Conservation (phyloP, 2,888 invertebrate species). For the Ptychoptera contaminata region DNA sequence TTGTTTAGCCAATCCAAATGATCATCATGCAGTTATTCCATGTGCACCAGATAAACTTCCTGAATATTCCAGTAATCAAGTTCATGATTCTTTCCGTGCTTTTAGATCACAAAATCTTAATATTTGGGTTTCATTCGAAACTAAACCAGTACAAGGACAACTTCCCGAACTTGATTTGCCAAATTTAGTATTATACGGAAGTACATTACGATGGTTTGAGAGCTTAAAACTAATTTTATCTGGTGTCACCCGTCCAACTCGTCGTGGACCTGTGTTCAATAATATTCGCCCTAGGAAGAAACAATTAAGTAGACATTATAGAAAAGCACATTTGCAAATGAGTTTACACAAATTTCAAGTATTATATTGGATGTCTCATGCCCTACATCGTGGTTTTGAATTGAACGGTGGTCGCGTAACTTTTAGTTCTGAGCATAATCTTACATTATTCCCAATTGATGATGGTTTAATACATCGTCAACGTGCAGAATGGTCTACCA, state of each 20-base stretch:
- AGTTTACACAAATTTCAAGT: constrained; percentile 70
- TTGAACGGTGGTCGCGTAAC: constrained; percentile 66
- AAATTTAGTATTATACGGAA: constrained; percentile 73
- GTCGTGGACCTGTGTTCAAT: constrained; percentile 76
- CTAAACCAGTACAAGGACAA: constrained; percentile 41
- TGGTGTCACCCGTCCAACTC: constrained; percentile 85
- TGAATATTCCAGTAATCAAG: constrained; percentile 91
- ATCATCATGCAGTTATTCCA: constrained; percentile 89
- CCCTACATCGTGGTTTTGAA: constrained; percentile 84
- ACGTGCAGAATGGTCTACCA: constrained; percentile 77
- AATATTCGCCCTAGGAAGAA: constrained; percentile 73
- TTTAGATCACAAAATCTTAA: constrained; percentile 81
- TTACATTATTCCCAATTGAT: constrained; percentile 53
- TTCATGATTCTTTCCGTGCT: constrained; percentile 88
- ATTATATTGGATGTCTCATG: constrained; percentile 92
- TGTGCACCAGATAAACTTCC: constrained; percentile 93
- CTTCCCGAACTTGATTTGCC: constrained; percentile 43
- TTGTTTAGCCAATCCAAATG: constrained; percentile 84
- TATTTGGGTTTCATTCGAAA: constrained; percentile 62
- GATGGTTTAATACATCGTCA: constrained; percentile 76
- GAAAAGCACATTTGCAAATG: constrained; percentile 69
- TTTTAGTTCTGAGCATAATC: constrained; percentile 62
- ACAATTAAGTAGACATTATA: constrained; percentile 84
- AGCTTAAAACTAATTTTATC: constrained; percentile 85
- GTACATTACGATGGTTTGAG: constrained; percentile 89